Evolutionary conservation across 2,888 invertebrate genomes (phyloP), one percentile per base, ranked within the genome.

Genomic region (Chrysotoxum bicinctum): DNA sequence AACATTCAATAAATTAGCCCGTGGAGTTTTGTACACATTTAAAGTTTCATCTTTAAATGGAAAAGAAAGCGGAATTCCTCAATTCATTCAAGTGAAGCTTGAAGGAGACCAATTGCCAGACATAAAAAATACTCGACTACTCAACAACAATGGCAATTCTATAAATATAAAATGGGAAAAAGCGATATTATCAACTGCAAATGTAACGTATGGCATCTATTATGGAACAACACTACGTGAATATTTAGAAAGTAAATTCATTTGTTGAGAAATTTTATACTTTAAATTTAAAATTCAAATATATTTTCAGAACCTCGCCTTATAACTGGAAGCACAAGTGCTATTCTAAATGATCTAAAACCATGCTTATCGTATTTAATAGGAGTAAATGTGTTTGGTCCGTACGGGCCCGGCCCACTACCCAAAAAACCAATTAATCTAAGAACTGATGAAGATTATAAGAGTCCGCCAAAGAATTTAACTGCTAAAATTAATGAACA

Each of bases 331-430:
- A 93, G 94, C 69, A 92, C 94, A 1, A 93, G 93, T 10, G 92
- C 93, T 3, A 92, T 93, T 0, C 92, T 97, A 10, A 92, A 93
- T 5, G 93, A 94, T 52, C 90, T 97, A 87, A 94, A 95, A 87
- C 94, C 96, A 1, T 97, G 97, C 88, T 95, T 96, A 89, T 93
- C 93, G 1, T 97, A 97, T 90, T 91, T 95, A 70, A 95, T 97
- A 90, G 93, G 94, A 5, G 95, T 96, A 5, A 96, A 95, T 0
- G 91, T 95, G 1, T 90, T 95, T 12, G 94, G 93, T 0, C 94
- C 95, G 0, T 90, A 93, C 35, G 96, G 96, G 0, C 91, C 93
- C n/a, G 95, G 95, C 7, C 96, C 96, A 1, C 91, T 96, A 52
- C 92, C 93, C 0, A 92, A 92, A 35, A 91, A 91, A 37, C 93